Base-by-base conservation (phyloP, 2,113 vertebrate species). In the Plestiodon gilberti region DNA sequence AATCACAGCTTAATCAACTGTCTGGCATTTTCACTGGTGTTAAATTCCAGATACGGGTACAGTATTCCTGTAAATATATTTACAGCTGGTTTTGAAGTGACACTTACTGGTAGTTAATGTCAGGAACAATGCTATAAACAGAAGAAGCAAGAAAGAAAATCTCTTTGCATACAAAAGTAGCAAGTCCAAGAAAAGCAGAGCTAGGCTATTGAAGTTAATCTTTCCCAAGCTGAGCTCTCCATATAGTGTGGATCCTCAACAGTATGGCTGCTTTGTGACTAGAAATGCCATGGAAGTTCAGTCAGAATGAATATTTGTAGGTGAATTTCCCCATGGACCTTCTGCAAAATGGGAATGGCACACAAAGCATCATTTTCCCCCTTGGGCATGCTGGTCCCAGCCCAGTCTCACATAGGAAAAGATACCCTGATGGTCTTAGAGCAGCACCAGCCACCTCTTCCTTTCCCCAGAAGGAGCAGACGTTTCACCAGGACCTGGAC, bases 101-200 rank as follows among this genome's bases (percentile, higher is more conserved):
- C 78, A 55, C 87, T 57, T 78, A 43, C 61, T 2, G 1, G 82
- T 85, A 76, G 84, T 91, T 90, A 83, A 90, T 86, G 90, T 94
- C 89, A 94, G 85, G 89, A 82, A 93, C 90, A 90, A 92, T 89
- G 92, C 88, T 91, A 93, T 93, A 89, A 91, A 14, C 91, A 93
- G 91, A 86, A 90, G 88, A 90, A 93, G 88, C 78, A 87, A 40
- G 90, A 64, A 80, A 90, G 48, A 28, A 61, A 81, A 91, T 84
- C n/a, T 43, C 9, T 8, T 43, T 88, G 83, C 84, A 87, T 89
- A 91, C 92, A 92, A 93, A 93, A 90, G 65, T 84, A 89, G n/a
- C 17, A n/a, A 81, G n/a, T 43, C 35, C 40, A 18, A 13, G 61
- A 40, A 35, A 17, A 28, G 38, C 10, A 28, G 1, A 35, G 38